phyloP scores from a whole-genome alignment of 2,888 invertebrate species.

The Zygothrica quintamaculata region DNA sequence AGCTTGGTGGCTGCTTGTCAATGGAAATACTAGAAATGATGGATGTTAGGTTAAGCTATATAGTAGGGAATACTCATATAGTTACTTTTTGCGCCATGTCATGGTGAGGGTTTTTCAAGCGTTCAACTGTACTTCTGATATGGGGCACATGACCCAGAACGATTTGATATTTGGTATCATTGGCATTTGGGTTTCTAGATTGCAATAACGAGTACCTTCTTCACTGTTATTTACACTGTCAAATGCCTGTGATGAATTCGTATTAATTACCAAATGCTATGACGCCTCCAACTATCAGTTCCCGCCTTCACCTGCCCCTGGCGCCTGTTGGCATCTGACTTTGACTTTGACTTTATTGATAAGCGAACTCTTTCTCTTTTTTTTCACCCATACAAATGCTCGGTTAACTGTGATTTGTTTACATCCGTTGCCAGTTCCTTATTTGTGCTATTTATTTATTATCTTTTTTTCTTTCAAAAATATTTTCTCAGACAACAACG shows the following conservation, averaged over 20 bases:
- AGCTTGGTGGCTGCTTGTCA: constrained; percentile 11
- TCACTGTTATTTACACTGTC: constrained; percentile 39
- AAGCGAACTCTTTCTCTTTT: constrained; percentile 10
- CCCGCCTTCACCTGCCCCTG: background rate
- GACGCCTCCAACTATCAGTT: constrained; percentile 19
- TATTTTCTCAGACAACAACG: background rate
- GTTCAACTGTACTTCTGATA: constrained; percentile 35
- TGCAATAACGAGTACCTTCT: constrained; percentile 43
- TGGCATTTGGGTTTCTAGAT: constrained; percentile 49
- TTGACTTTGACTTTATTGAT: constrained; percentile 12
- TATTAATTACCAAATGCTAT: constrained; percentile 51
- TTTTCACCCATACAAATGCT: background rate
- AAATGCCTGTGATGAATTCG: constrained; percentile 62
- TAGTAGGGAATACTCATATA: too few species aligned
- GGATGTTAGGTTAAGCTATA: constrained; percentile 43
- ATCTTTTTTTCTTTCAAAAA: too few species aligned
- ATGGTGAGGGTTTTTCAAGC: constrained; percentile 37
- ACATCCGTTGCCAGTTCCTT: background rate
- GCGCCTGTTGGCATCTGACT: constrained; percentile 13
- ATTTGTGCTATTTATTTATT: constrained; percentile 11
- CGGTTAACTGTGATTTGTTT: background rate
- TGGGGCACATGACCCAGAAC: constrained; percentile 63
- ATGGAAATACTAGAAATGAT: constrained; percentile 59
- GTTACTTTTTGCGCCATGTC: constrained; percentile 33
- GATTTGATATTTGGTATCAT: constrained; percentile 49